Conservation (phyloP, 2,113 vertebrate species). For the Triplophysa dalaica region DNA sequence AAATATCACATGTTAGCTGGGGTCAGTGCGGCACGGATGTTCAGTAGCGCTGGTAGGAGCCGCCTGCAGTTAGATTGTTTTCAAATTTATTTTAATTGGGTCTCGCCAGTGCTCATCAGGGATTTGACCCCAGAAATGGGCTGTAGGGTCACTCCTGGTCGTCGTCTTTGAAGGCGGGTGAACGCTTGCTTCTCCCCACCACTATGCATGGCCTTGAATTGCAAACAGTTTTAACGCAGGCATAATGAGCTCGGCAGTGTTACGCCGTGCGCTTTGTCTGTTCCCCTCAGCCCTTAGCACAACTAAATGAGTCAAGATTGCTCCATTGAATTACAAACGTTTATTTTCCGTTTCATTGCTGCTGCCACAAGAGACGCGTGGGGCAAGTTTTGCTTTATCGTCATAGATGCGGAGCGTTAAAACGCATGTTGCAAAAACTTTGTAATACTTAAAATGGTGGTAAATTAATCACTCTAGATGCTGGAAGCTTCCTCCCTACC, state of each 20-base stretch:
- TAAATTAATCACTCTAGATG: background rate
- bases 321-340: conserved; percentile 91
- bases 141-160: conserved; percentile 72
- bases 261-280: conserved; percentile 87
- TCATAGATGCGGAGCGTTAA: background rate
- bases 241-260: conserved; percentile 88
- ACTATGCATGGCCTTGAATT: conserved; percentile 85
- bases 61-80: conserved; percentile 72
- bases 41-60: conserved; percentile 63
- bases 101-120: conserved; percentile 70
- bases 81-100: conserved; percentile 76
- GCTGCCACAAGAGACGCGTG: conserved; percentile 4
- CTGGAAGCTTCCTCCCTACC: background rate
- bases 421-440: background rate
- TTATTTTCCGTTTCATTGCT: conserved; percentile 68
- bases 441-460: background rate
- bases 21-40: conserved; percentile 50
- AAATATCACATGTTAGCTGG: conserved; percentile 24
- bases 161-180: conserved; percentile 74
- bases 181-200: conserved; percentile 65
- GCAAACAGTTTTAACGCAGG: conserved; percentile 87
- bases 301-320: conserved; percentile 90
- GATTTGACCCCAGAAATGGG: conserved; percentile 71
- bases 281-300: conserved; percentile 88
- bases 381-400: background rate